Evolutionary conservation across 2,113 vertebrate genomes (phyloP).

Genomic region (Silurus asotus): DNA sequence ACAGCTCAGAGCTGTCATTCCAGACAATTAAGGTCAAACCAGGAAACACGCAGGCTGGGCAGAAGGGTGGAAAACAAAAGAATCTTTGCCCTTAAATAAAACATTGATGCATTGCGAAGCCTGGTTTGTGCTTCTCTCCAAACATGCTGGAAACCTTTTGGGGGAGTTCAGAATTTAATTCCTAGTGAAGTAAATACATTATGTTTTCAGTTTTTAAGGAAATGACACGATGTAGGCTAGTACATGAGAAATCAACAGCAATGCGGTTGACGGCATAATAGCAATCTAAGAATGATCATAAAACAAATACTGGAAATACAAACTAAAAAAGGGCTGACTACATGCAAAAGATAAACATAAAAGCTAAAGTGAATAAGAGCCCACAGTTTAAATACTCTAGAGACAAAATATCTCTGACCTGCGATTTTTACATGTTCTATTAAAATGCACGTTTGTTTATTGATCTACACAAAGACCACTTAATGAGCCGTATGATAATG

Average conservation of each 20-base stretch:
- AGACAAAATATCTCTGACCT: neutral
- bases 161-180: neutral
- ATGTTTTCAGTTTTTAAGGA: neutral
- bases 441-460: neutral
- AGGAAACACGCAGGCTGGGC: neutral
- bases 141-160: neutral
- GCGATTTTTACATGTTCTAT: neutral
- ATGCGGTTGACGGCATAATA: neutral
- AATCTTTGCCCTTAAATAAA: slow-evolving; percentile 18
- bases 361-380: neutral
- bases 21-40: slow-evolving; percentile 25
- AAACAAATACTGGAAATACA: neutral
- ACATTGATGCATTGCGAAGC: neutral
- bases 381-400: neutral
- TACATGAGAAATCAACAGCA: neutral
- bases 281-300: neutral
- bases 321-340: neutral
- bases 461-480: neutral
- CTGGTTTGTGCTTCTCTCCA: neutral
- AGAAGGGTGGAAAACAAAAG: neutral
- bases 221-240: neutral
- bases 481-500: neutral
- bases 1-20: slow-evolving; percentile 15
- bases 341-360: neutral
- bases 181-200: neutral